Base-by-base conservation (phyloP, 1,140 invertebrate species). In the Mycetomoellerius zeteki region DNA sequence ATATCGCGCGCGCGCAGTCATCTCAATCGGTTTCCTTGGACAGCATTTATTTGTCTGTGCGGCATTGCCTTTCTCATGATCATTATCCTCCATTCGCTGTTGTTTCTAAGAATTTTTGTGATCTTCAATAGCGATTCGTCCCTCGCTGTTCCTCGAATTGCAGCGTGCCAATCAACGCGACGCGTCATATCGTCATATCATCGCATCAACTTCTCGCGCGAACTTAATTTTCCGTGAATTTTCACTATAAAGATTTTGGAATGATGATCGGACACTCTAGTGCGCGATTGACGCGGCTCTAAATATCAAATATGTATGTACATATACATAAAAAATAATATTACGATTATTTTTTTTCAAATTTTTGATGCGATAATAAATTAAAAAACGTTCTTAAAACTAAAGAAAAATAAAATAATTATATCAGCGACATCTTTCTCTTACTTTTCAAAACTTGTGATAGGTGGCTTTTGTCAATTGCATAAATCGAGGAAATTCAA, bases 31-130 rank as follows among this genome's bases (percentile, higher is more conserved):
- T 73, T 60, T 84, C 69, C 69, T 84, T 84, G 54, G 64, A 81
- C 52, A 47, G 47, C 47, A 69, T 69, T 69, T 69, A 69, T 24
- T 24, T 47, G 54, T 67, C 10, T 43, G 65, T 24, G 37, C 16
- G 24, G 21, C 67, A 21, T 27, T 69, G 69, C 69, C 69, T 84
- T 84, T 84, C 54, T 16, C 78, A 56, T 64, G 21, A 19, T 58
- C 24, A 84, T 73, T 84, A 75, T 19, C 10, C 52, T 60, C 10
- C 21, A 14, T 43, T 75, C 80, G 21, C 12, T 43, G 33, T 50
- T 7, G 65, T 43, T 89, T 87, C 89, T 47, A 19, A 82, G 88
- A 89, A 90, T 54, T 78, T 87, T 90, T 65, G 27, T 82, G 76
- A 82, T 86, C 47, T 67, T 33, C 19, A 27, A 77, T 62, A 47